Percentiles rank a stretch among this genome's conserved stretches.
phyloP scores from a whole-genome alignment of 2,888 invertebrate species.

The Ornithoptera priamus region DNA sequence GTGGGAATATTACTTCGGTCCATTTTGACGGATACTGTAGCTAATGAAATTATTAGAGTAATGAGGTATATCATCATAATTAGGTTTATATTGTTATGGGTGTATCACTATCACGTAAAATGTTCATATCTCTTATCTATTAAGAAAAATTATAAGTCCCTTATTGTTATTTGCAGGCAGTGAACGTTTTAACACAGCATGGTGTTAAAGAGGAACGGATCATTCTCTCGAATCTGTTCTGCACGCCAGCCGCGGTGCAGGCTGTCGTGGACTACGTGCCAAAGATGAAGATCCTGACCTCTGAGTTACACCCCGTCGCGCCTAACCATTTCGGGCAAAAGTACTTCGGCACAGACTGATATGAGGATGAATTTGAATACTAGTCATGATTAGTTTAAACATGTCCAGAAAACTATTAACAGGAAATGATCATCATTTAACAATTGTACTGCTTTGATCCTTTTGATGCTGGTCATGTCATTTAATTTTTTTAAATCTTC shows the following conservation, averaged over 20 bases:
- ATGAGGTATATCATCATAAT: too few species aligned
- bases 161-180: constrained; percentile 84
- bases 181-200: constrained; percentile 95
- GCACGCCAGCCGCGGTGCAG: constrained; percentile 94
- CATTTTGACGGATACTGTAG: too few species aligned
- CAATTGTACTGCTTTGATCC: too few species aligned
- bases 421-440: too few species aligned
- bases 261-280: constrained; percentile 92
- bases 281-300: constrained; percentile 95
- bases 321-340: constrained; percentile 99
- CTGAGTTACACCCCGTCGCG: constrained; percentile 96
- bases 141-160: background rate
- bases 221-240: constrained; percentile 98
- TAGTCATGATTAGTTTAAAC: background rate
- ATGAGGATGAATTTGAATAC: constrained; percentile 41
- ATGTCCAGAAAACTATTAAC: background rate
- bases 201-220: constrained; percentile 96
- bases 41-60: too few species aligned
- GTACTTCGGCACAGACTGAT: constrained; percentile 98
- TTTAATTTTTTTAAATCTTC: too few species aligned
- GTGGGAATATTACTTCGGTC: too few species aligned
- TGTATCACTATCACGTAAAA: background rate
- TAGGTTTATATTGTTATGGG: too few species aligned
- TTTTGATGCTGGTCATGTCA: too few species aligned
- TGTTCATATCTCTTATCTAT: background rate